A percentile compares a stretch with the other conserved stretches of the same genome.
Evolutionary conservation across 1,140 invertebrate genomes (phyloP).

Genomic region (Anadara kagoshimensis): DNA sequence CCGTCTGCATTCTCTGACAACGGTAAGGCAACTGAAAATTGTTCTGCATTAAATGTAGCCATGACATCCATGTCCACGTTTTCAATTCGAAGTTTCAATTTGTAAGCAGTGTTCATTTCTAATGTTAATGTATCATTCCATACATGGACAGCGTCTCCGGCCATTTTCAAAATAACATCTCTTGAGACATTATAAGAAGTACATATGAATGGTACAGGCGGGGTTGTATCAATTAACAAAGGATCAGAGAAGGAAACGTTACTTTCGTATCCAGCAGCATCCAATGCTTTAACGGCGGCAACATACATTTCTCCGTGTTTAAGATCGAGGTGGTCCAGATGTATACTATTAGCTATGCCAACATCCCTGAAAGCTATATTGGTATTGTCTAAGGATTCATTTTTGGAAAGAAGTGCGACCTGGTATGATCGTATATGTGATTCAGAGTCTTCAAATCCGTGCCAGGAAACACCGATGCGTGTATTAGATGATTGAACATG

Average conservation of each 20-base stretch:
- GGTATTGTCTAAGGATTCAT: background rate
- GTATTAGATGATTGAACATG: constrained; percentile 12
- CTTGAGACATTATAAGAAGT: no score
- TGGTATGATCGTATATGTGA: constrained; percentile 39
- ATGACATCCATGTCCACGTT: no score
- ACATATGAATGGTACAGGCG: constrained; percentile 33
- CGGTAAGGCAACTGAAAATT: no score
- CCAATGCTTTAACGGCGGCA: constrained; percentile 40
- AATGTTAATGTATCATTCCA: no score
- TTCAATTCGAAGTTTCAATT: no score
- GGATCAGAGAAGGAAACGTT: constrained; percentile 11
- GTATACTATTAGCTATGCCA: constrained; percentile 21
- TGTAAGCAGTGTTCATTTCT: no score
- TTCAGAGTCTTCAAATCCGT: constrained; percentile 47
- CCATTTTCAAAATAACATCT: no score
- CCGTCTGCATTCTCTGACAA: no score
- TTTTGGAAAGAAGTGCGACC: constrained; percentile 21
- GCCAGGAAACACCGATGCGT: constrained; percentile 39
- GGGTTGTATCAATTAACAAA: constrained; percentile 43
- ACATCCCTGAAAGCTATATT: background rate
- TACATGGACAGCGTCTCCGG: no score
- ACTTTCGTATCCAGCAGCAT: constrained; percentile 46
- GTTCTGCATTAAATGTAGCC: no score
- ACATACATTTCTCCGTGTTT: constrained; percentile 31
- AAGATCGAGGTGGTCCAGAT: constrained; percentile 3